Conservation (phyloP, 2,888 invertebrate genomes). For the Hydrotaea cyrtoneurina region DNA sequence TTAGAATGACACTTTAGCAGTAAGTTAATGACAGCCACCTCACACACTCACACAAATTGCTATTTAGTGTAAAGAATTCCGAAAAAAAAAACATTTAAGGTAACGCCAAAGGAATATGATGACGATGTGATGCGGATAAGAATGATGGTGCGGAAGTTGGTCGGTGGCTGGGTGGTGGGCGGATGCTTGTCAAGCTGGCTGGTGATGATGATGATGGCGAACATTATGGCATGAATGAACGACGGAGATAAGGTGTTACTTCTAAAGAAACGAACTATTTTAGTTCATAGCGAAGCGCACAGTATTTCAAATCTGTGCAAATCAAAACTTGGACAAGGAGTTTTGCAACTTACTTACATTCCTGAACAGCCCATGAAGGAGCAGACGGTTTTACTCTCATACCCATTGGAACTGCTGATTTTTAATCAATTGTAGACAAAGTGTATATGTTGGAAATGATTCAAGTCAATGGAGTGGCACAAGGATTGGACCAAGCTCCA, state of each 20-base stretch:
- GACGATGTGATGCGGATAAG: background rate
- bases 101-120: slow-evolving; percentile 22
- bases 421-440: too few relatives aligned
- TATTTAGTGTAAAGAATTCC: slow-evolving; percentile 10
- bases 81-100: background rate
- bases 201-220: slow-evolving; percentile 9
- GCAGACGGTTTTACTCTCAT: too few relatives aligned
- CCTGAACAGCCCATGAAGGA: too few relatives aligned
- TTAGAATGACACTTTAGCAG: slow-evolving; percentile 42
- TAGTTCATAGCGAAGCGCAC: background rate
- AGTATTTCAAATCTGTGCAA: background rate
- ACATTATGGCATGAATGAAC: background rate
- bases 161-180: too few relatives aligned
- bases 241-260: background rate
- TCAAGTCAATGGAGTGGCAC: too few relatives aligned
- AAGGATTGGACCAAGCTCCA: too few relatives aligned
- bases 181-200: too few relatives aligned
- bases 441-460: too few relatives aligned
- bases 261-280: background rate
- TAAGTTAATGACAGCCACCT: slow-evolving; percentile 34
- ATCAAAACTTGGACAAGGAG: too few relatives aligned
- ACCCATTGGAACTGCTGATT: too few relatives aligned
- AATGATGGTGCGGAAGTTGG: too few relatives aligned
- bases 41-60: background rate
- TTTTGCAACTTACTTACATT: too few relatives aligned